Evolutionary conservation across 2,797 vertebrate species (phyloP).

Genomic region (Zenarchopterus dispar): DNA sequence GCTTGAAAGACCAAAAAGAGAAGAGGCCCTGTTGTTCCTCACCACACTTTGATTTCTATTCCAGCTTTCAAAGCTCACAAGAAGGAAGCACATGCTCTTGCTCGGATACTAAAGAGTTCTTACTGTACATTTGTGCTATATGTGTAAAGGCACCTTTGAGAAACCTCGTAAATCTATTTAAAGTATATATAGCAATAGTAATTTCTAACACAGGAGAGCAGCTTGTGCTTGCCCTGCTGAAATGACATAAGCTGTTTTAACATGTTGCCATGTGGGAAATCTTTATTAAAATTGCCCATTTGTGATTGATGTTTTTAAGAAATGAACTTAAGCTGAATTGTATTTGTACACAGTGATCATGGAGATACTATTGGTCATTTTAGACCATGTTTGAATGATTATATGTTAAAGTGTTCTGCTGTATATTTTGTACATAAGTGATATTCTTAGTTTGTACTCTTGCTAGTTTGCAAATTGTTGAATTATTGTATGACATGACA

Average conservation of each 20-base stretch:
- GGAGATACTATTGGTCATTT: constrained; percentile 76
- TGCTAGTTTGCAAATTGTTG: constrained; percentile 67
- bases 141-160: constrained; percentile 66
- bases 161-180: constrained; percentile 59
- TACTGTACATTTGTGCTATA: constrained; percentile 58
- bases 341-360: constrained; percentile 73
- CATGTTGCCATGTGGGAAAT: constrained; percentile 62
- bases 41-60: constrained; percentile 29
- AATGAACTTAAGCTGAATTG: constrained; percentile 57
- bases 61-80: constrained; percentile 39
- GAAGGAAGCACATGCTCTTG: constrained; percentile 43
- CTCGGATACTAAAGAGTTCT: constrained; percentile 43
- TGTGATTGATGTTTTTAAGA: constrained; percentile 77
- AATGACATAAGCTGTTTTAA: constrained; percentile 77
- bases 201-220: constrained; percentile 49
- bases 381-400: constrained; percentile 66
- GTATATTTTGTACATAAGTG: constrained; percentile 77
- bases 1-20: constrained; percentile 68
- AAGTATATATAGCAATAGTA: constrained; percentile 70
- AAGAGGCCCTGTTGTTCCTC: constrained; percentile 34
- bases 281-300: constrained; percentile 71
- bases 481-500: constrained; percentile 67
- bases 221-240: constrained; percentile 68
- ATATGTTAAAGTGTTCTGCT: constrained; percentile 55
- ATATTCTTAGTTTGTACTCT: constrained; percentile 60